Evolutionary conservation across 2,113 vertebrate species (phyloP).

Genomic region (Cephalopterus ornatus): DNA sequence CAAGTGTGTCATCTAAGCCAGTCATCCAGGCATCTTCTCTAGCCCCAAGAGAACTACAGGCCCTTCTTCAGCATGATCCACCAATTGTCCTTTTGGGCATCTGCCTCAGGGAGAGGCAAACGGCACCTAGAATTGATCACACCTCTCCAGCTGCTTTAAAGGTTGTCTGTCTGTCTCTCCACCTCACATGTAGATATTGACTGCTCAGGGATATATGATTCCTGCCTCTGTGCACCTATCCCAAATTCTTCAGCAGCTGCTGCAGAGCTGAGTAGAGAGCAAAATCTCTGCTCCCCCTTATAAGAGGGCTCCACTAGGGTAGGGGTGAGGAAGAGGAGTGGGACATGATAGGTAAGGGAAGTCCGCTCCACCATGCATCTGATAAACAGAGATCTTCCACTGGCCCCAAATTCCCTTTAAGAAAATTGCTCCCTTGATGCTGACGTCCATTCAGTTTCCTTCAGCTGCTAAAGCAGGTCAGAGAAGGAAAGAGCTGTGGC

Average conservation of each 20-base stretch:
- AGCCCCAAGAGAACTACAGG: background rate
- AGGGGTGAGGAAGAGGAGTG: conserved; percentile 6
- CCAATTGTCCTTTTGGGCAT: background rate
- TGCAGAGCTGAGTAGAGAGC: background rate
- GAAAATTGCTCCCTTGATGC: conserved; percentile 57
- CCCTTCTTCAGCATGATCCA: background rate
- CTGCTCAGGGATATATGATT: background rate
- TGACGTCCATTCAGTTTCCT: conserved; percentile 63
- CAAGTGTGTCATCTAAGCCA: background rate
- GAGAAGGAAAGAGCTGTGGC: conserved; percentile 48
- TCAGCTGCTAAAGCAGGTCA: conserved; percentile 56
- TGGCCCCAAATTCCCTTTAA: conserved; percentile 33
- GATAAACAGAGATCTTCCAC: conserved; percentile 46
- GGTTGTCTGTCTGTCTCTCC: background rate
- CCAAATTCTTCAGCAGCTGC: background rate
- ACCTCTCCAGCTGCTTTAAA: background rate
- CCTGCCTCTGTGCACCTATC: background rate
- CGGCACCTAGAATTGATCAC: background rate
- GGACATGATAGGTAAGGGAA: conserved; percentile 40
- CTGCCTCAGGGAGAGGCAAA: background rate
- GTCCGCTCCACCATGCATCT: conserved; percentile 18
- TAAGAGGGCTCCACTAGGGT: background rate
- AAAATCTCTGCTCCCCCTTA: background rate
- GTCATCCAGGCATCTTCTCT: background rate
- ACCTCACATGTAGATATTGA: fast-evolving